Evolutionary conservation across 2,113 vertebrate species (phyloP).

Genomic region (Puffinus mauretanicus): DNA sequence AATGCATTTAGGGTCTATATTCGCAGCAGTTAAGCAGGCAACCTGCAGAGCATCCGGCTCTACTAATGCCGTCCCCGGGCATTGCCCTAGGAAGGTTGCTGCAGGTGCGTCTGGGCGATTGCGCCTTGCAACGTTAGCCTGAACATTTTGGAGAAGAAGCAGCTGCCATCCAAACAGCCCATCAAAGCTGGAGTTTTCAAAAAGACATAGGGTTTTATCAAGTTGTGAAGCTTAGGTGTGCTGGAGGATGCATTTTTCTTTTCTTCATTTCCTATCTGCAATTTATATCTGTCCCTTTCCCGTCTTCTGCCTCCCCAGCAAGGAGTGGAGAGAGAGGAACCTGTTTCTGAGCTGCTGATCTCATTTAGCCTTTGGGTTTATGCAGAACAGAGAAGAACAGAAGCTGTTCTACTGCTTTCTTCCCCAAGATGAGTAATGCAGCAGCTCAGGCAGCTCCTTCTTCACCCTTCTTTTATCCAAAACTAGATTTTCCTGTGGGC

Average conservation of each 20-base stretch:
- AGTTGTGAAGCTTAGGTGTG: not conserved
- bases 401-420: not conserved
- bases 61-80: not conserved
- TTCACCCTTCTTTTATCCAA: not conserved
- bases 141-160: not conserved
- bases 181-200: not conserved
- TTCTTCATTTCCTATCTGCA: not conserved
- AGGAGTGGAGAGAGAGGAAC: not conserved
- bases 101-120: accelerated
- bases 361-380: not conserved
- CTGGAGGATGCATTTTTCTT: not conserved
- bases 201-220: not conserved
- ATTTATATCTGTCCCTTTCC: not conserved
- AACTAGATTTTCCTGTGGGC: not conserved
- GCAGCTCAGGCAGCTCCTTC: not conserved
- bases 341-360: not conserved
- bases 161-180: not conserved
- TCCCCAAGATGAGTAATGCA: not conserved
- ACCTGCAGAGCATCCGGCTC: not conserved
- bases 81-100: not conserved
- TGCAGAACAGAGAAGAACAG: not conserved
- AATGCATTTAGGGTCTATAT: not conserved
- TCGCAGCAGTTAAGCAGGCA: not conserved
- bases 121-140: not conserved
- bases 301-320: not conserved